Evolutionary conservation across 2,888 invertebrate species (phyloP), one percentile per base, ranked within the genome.

Genomic region (Melieria omissa): DNA sequence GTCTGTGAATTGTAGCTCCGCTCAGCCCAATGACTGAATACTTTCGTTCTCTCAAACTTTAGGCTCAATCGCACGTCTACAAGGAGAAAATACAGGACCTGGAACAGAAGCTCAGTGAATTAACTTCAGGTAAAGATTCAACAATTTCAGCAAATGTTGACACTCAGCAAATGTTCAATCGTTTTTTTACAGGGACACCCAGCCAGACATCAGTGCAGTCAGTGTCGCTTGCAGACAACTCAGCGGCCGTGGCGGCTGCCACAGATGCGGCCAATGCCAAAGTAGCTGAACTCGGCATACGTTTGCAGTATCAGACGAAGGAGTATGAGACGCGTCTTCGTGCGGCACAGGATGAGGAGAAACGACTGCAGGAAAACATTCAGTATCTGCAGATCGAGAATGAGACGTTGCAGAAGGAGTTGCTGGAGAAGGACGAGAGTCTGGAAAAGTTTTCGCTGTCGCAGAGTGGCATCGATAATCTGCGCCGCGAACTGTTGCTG

Each of bases 11-110:
- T 55, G 29, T 29, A 29, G 29, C 29, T 29, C 29, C 29, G 29
- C 29, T 29, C 29, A 29, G 29, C 29, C 29, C 29, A 29, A 29
- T 29, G 29, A 45, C 8, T 16, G 29, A 49, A 42, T 49, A 0
- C 45, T 67, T 14, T n/a, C 49, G 49, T 67, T 67, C 29, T 29
- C 29, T 8, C 4, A n/a, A n/a, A 52, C 9, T 71, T 68, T 72
- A 86, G 87, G 85, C 83, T 6, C 86, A 87, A 76, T 83, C 84
- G 4, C 84, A 86, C 76, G 85, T 85, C 8, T 86, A 85, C 74
- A 85, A 82, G 75, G 86, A 86, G 74, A 86, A 83, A 77, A 86
- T 87, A 41, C 77, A 81, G 47, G 83, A 82, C 73, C 77, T 86
- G 73, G 86, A 87, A 72, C 79, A 82, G 70, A 83, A 82, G 76